phyloP scores from a whole-genome alignment of 2,113 vertebrate species.

The Psephotus haematonotus region DNA sequence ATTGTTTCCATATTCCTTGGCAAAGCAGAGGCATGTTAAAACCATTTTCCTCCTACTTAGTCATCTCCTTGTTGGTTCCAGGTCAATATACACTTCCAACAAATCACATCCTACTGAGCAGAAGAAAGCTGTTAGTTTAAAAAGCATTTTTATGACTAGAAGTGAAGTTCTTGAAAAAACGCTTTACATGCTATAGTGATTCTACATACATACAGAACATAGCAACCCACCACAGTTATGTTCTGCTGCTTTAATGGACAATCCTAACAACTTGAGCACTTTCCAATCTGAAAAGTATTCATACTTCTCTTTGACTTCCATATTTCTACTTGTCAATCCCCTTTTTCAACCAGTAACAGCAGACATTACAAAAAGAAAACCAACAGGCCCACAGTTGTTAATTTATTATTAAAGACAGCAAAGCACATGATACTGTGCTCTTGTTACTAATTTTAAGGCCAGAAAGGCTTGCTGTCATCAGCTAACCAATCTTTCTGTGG shows the following conservation, averaged over 20 bases:
- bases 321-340: neutral
- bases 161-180: neutral
- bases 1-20: conserved; percentile 59
- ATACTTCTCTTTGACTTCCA: neutral
- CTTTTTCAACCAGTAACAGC: neutral
- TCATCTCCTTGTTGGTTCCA: conserved; percentile 57
- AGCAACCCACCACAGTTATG: neutral
- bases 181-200: neutral
- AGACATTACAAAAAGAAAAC: neutral
- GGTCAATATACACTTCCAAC: conserved; percentile 33
- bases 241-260: neutral
- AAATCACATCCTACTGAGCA: conserved; percentile 52
- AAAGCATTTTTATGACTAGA: conserved; percentile 26
- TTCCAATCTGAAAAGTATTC: neutral
- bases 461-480: neutral
- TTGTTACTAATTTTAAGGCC: neutral
- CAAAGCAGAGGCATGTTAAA: conserved; percentile 53
- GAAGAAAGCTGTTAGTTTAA: conserved; percentile 34
- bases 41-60: conserved; percentile 55
- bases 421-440: neutral
- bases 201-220: neutral
- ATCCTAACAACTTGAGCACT: neutral
- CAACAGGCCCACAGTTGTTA: neutral
- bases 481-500: neutral
- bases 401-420: neutral